A percentile compares a stretch with the other conserved stretches of the same genome.
These are phyloP conservation scores for Varanus salvator DNA, from an alignment of 2,113 vertebrate genomes.

Conservation along the genomic window DNA sequence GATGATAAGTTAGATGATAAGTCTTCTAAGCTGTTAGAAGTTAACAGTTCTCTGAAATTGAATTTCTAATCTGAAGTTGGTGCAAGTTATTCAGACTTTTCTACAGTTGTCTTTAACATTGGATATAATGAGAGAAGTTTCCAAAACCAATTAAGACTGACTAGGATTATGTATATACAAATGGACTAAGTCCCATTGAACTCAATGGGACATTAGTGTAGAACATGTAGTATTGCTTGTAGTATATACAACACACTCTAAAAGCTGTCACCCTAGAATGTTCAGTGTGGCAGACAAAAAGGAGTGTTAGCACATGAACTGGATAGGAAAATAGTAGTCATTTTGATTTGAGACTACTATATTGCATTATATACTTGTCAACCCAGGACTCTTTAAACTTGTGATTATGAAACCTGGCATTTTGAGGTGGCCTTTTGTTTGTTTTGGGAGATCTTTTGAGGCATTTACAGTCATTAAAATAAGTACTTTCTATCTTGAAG, in stretches of 20 bases:
- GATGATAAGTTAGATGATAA: no score
- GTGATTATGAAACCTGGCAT: background rate
- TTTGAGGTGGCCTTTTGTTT: background rate
- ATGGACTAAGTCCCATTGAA: background rate
- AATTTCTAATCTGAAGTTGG: background rate
- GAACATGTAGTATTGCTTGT: background rate
- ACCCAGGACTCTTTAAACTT: background rate
- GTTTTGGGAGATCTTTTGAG: background rate
- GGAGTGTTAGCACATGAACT: background rate
- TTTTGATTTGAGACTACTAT: background rate
- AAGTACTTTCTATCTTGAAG: background rate
- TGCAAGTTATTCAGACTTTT: background rate
- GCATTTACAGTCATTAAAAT: background rate
- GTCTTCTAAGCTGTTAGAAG: background rate
- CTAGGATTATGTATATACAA: background rate
- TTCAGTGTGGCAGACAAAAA: background rate
- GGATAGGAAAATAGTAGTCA: no score
- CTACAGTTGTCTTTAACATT: background rate
- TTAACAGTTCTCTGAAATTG: background rate
- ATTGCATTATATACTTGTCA: background rate
- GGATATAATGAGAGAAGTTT: background rate
- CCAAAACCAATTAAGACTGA: background rate
- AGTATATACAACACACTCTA: background rate
- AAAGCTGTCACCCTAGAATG: background rate
- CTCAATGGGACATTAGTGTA: no score